phyloP scores from a whole-genome alignment of 2,888 invertebrate genomes.

The Drosophila paracracens region DNA sequence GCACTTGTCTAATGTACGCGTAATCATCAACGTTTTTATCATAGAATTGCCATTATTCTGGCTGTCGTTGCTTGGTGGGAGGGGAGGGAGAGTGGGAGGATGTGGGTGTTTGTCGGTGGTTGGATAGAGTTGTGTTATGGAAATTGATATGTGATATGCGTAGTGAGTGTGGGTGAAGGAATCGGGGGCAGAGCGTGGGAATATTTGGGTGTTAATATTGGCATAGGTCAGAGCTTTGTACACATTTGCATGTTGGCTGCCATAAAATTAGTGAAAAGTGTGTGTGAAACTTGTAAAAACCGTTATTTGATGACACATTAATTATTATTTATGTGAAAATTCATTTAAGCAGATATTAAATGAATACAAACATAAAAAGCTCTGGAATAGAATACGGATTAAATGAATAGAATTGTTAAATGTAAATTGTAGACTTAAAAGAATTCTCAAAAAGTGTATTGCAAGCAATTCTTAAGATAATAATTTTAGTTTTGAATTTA shows the following conservation, averaged over 20 bases:
- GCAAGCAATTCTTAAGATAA: background rate
- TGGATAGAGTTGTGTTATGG: conserved; percentile 46
- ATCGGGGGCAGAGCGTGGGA: conserved; percentile 35
- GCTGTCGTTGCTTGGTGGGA: conserved; percentile 16
- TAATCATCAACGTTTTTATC: conserved; percentile 72
- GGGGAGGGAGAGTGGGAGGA: background rate
- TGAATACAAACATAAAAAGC: background rate
- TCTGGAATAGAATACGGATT: background rate
- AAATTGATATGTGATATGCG: conserved; percentile 61
- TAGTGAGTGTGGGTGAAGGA: conserved; percentile 16
- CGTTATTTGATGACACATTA: background rate
- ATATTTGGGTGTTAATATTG: conserved; percentile 10
- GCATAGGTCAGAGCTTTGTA: conserved; percentile 25
- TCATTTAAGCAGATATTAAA: background rate
- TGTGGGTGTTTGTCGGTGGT: conserved; percentile 16
- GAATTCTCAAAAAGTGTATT: background rate
- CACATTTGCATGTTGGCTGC: background rate
- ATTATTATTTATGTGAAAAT: background rate
- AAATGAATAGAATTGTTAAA: background rate
- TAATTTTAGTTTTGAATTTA: background rate
- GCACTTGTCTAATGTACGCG: conserved; percentile 74
- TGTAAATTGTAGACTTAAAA: background rate
- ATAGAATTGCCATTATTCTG: conserved; percentile 61
- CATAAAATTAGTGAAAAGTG: background rate
- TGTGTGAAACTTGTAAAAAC: background rate